Evolutionary conservation across 2,888 invertebrate genomes (phyloP), one percentile per base, ranked within the genome.

Genomic region (Cantharis rufa): DNA sequence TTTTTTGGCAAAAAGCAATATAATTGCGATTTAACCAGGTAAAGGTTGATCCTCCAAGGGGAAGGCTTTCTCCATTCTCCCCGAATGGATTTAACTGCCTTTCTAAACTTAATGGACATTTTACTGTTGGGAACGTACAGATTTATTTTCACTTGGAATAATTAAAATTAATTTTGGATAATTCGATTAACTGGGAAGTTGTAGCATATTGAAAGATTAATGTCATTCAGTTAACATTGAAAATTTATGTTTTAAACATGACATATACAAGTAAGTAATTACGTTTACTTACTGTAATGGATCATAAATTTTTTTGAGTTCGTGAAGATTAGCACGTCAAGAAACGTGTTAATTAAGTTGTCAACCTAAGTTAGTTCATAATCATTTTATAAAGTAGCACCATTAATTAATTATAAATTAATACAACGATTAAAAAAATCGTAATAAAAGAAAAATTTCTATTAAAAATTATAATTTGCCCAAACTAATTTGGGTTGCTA

Each of bases 261-360:
- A 66, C 64, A 66, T 66, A 21, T 66, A 66, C 64, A 66, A 66
- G 64, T 66, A 15, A 66, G 64, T 66, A 66, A 66, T 66, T 66
- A 66, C 64, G n/a, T 15, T 66, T 66, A 66, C 64, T 66, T 66
- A 66, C 16, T 21, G 64, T 66, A 66, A 66, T 66, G 64, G 24
- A 66, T 21, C 21, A 66, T 66, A n/a, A 66, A 18, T 66, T 21
- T 18, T 66, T 66, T 66, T 66, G 48, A 48, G 48, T 48, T 48
- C 7, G n/a, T 21, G n/a, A 66, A 66, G 64, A 66, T 66, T 66
- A 66, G 18, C 64, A 18, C 64, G 21, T 21, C 64, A 24, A 21
- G 64, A 66, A 66, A 21, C 24, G 64, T 66, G 64, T 66, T 66
- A 66, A 66, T 66, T 66, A 66, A 66, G 64, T 66, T 66, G 64